Evolutionary conservation across 2,113 vertebrate species (phyloP).

Genomic region (Podarcis cretensis): DNA sequence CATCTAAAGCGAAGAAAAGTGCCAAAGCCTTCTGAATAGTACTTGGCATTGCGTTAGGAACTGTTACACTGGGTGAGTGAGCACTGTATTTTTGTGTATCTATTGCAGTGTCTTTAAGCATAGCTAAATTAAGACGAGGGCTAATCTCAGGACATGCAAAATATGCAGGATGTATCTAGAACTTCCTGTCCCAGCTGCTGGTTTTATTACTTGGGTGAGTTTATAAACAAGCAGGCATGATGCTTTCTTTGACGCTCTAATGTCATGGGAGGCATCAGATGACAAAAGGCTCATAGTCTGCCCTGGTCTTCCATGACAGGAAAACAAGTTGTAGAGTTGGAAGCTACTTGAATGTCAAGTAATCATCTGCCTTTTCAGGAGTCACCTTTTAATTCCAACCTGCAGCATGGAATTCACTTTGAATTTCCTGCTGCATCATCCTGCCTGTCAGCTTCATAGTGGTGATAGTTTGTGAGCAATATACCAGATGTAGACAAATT

Average conservation of each 20-base stretch:
- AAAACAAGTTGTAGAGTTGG: background rate
- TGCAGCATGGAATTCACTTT: background rate
- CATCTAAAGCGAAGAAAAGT: background rate
- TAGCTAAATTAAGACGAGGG: conserved; percentile 3
- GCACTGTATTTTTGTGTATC: background rate
- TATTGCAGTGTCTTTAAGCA: background rate
- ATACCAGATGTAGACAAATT: background rate
- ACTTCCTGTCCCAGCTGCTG: background rate
- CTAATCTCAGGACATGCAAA: conserved; percentile 6
- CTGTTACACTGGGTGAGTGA: background rate
- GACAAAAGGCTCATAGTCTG: background rate
- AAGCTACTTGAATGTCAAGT: background rate
- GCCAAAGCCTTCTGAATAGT: background rate
- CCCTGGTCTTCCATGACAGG: no score
- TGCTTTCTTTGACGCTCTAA: background rate
- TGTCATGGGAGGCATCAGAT: background rate
- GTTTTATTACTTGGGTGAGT: background rate
- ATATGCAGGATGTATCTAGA: background rate
- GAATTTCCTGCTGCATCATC: background rate
- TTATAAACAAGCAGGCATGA: background rate
- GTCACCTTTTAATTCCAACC: background rate
- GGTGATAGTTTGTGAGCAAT: background rate
- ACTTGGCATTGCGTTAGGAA: background rate
- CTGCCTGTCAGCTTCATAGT: background rate
- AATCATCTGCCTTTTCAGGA: background rate